phyloP scores from a whole-genome alignment of 2,888 invertebrate genomes.

The Alcis repandata region DNA sequence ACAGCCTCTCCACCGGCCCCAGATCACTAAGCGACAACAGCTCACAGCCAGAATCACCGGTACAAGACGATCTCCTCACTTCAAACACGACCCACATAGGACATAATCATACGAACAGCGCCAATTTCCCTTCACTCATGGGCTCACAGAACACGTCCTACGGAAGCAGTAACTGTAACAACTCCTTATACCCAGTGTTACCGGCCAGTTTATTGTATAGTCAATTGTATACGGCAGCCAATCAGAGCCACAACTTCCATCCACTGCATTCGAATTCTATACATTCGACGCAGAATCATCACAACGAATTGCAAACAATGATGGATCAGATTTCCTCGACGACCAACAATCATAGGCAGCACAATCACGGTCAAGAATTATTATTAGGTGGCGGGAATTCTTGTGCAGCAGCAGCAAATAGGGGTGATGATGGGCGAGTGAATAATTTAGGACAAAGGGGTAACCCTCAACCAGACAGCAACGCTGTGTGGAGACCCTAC shows the following conservation, averaged over 20 bases:
- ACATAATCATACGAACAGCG: slow-evolving; percentile 86
- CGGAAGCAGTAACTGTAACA: slow-evolving; percentile 89
- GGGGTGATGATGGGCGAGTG: slow-evolving; percentile 87
- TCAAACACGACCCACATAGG: slow-evolving; percentile 88
- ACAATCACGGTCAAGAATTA: slow-evolving; percentile 79
- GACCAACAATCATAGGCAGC: slow-evolving; percentile 85
- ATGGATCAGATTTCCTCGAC: slow-evolving; percentile 92
- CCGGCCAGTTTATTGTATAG: slow-evolving; percentile 94
- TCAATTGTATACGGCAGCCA: slow-evolving; percentile 93
- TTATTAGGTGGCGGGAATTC: slow-evolving; percentile 86
- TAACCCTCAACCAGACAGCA: slow-evolving; percentile 88
- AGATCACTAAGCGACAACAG: slow-evolving; percentile 93
- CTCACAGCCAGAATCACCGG: slow-evolving; percentile 93
- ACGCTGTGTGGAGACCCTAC: slow-evolving; percentile 93
- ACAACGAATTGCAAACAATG: slow-evolving; percentile 91
- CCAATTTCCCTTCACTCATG: slow-evolving; percentile 89
- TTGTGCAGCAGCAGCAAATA: slow-evolving; percentile 86
- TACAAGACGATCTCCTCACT: slow-evolving; percentile 91
- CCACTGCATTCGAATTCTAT: slow-evolving; percentile 89
- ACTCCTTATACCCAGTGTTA: slow-evolving; percentile 91
- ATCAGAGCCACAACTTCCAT: slow-evolving; percentile 91
- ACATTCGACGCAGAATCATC: slow-evolving; percentile 88
- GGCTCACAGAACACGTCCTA: slow-evolving; percentile 88
- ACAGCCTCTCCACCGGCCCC: slow-evolving; percentile 89
- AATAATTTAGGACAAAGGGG: slow-evolving; percentile 85